A percentile compares a stretch with the other conserved stretches of the same genome.
These are phyloP conservation scores for Drosophila robusta DNA, from an alignment of 2,888 invertebrate species.

Conservation along the genomic window DNA sequence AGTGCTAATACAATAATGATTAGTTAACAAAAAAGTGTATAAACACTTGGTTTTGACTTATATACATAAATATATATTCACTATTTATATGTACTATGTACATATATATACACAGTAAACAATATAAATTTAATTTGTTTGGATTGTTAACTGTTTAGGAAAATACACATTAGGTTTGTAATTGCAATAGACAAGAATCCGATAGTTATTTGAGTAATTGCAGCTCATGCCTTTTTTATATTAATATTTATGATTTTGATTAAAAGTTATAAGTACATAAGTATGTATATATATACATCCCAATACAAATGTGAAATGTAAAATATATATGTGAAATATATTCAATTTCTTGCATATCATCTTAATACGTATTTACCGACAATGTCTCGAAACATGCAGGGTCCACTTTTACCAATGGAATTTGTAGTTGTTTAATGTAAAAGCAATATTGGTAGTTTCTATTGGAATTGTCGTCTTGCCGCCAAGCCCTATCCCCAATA, in stretches of 20 bases:
- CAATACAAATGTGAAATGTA: constrained; percentile 1
- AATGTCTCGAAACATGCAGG: constrained; percentile 3
- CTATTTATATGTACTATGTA: constrained; percentile 3
- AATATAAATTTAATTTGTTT: constrained; percentile 12
- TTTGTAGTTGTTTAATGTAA: not conserved
- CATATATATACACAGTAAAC: constrained; percentile 14
- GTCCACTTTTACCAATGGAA: constrained; percentile 11
- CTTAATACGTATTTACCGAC: not conserved
- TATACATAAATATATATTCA: not conserved
- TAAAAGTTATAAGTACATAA: constrained; percentile 6
- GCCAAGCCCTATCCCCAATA: constrained; percentile 7
- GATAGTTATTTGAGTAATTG: constrained; percentile 2
- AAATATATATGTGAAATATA: no score
- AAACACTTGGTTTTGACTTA: constrained; percentile 8
- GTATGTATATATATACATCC: not conserved
- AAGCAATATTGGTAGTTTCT: constrained; percentile 7
- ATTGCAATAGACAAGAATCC: no score
- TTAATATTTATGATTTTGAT: constrained; percentile 1
- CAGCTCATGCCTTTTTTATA: constrained; percentile 29
- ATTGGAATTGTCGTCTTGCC: not conserved
- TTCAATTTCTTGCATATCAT: no score
- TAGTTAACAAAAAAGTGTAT: constrained; percentile 16
- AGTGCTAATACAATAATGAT: constrained; percentile 15
- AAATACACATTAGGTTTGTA: constrained; percentile 10
- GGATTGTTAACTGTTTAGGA: constrained; percentile 1